A percentile compares a stretch with the other conserved stretches of the same genome.
Conservation (phyloP, 2,113 vertebrate genomes). For the Genyomyrus donnyi region DNA sequence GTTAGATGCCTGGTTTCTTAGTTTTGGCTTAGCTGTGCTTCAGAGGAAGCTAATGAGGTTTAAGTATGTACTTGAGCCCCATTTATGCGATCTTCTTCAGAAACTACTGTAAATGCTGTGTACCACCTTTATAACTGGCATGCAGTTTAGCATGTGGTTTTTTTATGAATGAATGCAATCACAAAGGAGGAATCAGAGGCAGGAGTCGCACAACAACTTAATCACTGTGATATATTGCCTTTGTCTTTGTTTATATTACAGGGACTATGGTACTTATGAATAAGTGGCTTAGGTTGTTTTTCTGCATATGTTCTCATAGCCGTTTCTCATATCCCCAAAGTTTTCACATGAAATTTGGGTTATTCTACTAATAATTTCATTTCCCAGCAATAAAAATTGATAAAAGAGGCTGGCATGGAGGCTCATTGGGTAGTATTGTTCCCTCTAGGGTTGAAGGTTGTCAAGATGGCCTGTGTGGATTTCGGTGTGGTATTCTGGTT, state of each 20-base stretch:
- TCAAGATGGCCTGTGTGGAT: background rate
- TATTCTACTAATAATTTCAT: background rate
- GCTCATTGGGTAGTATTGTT: background rate
- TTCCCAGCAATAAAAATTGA: background rate
- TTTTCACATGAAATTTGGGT: background rate
- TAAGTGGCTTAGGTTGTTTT: background rate
- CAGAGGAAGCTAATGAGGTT: background rate
- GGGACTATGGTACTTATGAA: background rate
- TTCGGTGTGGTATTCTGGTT: background rate
- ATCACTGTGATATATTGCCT: constrained; percentile 17
- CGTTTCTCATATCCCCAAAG: background rate
- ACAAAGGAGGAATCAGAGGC: constrained; percentile 1
- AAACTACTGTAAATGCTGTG: constrained; percentile 14
- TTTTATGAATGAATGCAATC: constrained; percentile 21
- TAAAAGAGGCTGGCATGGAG: background rate
- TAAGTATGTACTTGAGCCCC: background rate
- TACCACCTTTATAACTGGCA: constrained; percentile 21
- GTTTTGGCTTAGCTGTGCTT: background rate
- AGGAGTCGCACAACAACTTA: background rate
- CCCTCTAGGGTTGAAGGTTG: background rate
- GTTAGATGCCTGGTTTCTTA: background rate
- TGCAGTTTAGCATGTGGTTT: constrained; percentile 8
- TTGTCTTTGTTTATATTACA: constrained; percentile 3
- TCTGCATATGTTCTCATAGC: background rate
- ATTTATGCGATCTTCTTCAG: constrained; percentile 6